Evolutionary conservation across 2,888 invertebrate genomes (phyloP), one percentile per base, ranked within the genome.

Genomic region (Bembecia ichneumoniformis): DNA sequence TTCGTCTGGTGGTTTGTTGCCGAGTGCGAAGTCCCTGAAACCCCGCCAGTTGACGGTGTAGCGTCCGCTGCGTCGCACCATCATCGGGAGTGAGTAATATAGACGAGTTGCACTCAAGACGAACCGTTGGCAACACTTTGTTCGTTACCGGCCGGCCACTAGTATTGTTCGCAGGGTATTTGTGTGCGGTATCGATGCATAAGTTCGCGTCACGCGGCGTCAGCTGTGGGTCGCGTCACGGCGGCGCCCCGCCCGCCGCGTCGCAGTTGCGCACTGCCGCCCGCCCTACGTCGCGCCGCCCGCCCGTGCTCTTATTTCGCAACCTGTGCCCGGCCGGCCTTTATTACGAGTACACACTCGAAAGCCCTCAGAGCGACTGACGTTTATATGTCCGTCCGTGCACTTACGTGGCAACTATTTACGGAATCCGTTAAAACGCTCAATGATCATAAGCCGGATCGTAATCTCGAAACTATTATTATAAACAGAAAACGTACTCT

Each of bases 41-140:
- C 88, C 87, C 60, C 87, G 76, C 82, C 86, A 86, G 70, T 86
- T 87, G 60, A 87, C 87, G 53, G 86, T 86, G 68, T 87, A 88
- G 40, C 88, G 81, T 58, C 88, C 88, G 70, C 86, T 83, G 60
- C 87, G 82, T 69, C 87, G 73, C 61, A 83, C 87, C 77, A 88
- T 87, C 87, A 87, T 88, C 59, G 69, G 63, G 59, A 64, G 51
- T 59, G 53, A 48, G 53, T 45, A 48, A 53, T 52, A 61, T 59
- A 58, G 57, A 52, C 58, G 45, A 51, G 51, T 56, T 58, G 55
- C 54, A 59, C 55, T 58, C n/a, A 40, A 13, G 13, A 35, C 40
- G 11, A 14, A 28, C n/a, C n/a, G 48, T 17, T 9, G 10, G 35
- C 16, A 14, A 34, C 35, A 43, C 16, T 45, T 62, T 63, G 59